Base-by-base conservation (phyloP, 2,113 vertebrate species). In the Cryptotis parvus region DNA sequence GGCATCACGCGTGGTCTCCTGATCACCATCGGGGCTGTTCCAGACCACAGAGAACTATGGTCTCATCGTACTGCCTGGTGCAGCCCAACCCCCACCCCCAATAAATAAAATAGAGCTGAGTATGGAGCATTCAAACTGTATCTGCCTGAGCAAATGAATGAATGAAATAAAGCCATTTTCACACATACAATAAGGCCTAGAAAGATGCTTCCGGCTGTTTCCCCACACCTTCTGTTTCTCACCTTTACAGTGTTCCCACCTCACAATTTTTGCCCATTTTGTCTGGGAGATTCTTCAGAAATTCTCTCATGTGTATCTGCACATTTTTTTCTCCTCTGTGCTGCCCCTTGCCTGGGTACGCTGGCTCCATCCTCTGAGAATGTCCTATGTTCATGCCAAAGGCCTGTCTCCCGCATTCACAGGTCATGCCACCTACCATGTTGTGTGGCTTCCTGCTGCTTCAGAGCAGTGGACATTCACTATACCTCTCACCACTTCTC, bases 241-340 rank as follows among this genome's bases (percentile, higher is more conserved):
- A 18, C 55, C 15, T 58, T 15, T 20, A 58, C n/a, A 35, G 16
- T 86, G 68, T 77, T 45, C 72, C 69, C 27, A 20, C 41, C 37
- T 68, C 70, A 78, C 27, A 73, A 66, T n/a, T 68, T 1, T 81
- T 80, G 9, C 66, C 63, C 33, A 33, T 14, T 80, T 29, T 81
- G 12, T 43, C 49, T 80, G 73, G 63, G 4, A 72, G 20, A 37
- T 33, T 63, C 41, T 73, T 69, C n/a, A 16, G 41, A 66, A 24
- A 0, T 76, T 58, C 16, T 77, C 31, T 65, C 43, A 9, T 26
- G 26, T 16, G 6, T 72, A 2, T 20, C 26, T 52, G 52, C 69
- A 80, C 49, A 74, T 52, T 75, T 75, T 39, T 49, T 91, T 84
- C 39, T 75, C 33, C 8, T 90, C 73, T 86, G 58, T 27, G 22